phyloP scores from a whole-genome alignment of 2,113 vertebrate genomes.

The Aptenodytes forsteri region DNA sequence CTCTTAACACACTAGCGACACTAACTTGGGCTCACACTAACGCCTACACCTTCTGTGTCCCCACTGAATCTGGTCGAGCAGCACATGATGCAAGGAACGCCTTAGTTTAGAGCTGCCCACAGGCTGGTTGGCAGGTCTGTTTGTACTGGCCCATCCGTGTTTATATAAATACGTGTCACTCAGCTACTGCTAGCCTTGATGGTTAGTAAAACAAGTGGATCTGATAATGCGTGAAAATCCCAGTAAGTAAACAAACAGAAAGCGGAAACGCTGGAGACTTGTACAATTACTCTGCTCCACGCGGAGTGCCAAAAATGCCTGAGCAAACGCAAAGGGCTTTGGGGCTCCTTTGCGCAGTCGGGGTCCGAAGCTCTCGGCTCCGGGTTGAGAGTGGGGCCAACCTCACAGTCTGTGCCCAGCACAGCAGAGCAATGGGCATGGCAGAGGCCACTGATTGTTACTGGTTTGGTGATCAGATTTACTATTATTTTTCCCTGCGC shows the following conservation, averaged over 20 bases:
- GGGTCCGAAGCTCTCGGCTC: neutral
- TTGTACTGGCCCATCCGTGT: slow-evolving; percentile 1
- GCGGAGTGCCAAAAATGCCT: neutral
- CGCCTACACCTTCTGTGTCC: neutral
- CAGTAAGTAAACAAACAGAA: slow-evolving; percentile 56
- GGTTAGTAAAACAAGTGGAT: slow-evolving; percentile 49
- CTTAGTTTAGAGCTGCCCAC: neutral
- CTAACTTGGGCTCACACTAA: neutral
- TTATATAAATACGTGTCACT: slow-evolving; percentile 20
- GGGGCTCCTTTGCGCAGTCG: neutral
- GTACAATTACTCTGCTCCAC: neutral
- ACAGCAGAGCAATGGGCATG: neutral
- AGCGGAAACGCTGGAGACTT: neutral
- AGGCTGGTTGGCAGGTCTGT: neutral
- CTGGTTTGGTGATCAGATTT: neutral
- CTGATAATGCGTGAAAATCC: slow-evolving; percentile 56
- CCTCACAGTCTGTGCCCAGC: fast-evolving
- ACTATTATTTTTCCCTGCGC: neutral
- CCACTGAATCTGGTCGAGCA: neutral
- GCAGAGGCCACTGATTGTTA: neutral
- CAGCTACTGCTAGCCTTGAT: neutral
- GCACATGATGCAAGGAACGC: neutral
- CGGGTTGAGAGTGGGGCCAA: fast-evolving
- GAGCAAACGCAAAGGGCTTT: neutral
- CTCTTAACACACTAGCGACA: neutral